Conservation (phyloP, 2,113 vertebrate species). For the Sialia sialis region DNA sequence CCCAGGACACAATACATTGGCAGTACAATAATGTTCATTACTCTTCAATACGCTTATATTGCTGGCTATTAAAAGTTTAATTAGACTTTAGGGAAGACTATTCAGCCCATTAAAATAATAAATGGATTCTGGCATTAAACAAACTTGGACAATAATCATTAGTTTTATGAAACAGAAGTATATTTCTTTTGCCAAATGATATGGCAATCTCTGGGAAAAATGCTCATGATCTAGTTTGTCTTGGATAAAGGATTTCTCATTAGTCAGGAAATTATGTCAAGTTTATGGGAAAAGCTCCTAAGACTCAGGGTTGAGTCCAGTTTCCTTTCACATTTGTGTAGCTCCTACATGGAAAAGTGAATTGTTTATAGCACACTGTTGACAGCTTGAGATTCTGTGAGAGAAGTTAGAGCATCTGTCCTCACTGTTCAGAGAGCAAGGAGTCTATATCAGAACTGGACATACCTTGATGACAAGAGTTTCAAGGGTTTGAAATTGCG, state of each 20-base stretch:
- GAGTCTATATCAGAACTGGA: not conserved
- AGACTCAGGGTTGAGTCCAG: not conserved
- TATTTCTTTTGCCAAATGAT: not conserved
- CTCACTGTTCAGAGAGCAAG: not conserved
- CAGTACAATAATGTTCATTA: not conserved
- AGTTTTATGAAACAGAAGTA: not conserved
- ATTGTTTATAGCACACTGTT: not conserved
- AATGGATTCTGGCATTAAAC: not conserved
- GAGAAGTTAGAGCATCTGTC: not conserved
- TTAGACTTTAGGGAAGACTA: not conserved
- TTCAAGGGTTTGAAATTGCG: not conserved
- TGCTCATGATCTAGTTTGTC: not conserved
- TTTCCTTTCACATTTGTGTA: not conserved
- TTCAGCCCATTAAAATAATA: not conserved
- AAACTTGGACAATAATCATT: not conserved
- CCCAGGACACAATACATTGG: not conserved
- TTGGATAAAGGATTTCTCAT: not conserved
- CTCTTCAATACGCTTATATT: not conserved
- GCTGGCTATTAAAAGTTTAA: not conserved
- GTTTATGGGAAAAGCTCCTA: not conserved
- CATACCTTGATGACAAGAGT: not conserved
- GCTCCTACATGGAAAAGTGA: not conserved
- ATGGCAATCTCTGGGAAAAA: not conserved
- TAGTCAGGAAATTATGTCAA: not conserved
- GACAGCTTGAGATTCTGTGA: not conserved